Percentiles rank a stretch among this genome's conserved stretches.
Conservation (phyloP, 1,140 invertebrate genomes). For the Drosophila willistoni region DNA sequence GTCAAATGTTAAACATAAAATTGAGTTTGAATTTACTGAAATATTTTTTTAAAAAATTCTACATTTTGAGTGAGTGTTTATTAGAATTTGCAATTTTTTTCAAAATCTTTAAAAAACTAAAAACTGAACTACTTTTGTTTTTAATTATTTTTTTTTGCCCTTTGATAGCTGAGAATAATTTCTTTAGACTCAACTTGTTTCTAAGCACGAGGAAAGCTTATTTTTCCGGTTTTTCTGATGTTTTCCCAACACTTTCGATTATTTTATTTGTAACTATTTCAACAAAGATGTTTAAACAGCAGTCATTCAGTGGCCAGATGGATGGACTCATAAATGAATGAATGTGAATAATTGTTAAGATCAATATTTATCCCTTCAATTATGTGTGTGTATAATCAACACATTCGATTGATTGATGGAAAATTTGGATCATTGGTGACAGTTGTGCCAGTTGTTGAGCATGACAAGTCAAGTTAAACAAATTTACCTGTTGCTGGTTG, state of each 20-base stretch:
- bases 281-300: background rate
- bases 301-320: background rate
- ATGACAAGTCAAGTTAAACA: conserved; percentile 33
- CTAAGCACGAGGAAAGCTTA: too few species aligned
- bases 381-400: conserved; percentile 36
- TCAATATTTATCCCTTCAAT: conserved; percentile 61
- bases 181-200: too few species aligned
- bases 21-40: background rate
- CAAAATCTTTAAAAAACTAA: too few species aligned
- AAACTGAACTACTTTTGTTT: too few species aligned
- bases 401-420: conserved; percentile 61
- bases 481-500: conserved; percentile 8
- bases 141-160: too few species aligned
- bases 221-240: background rate
- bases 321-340: background rate
- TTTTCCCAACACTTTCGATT: conserved; percentile 44
- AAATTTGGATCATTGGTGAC: conserved; percentile 65
- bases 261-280: background rate
- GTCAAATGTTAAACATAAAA: background rate
- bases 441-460: conserved; percentile 62
- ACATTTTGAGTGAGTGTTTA: too few species aligned
- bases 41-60: too few species aligned
- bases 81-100: too few species aligned
- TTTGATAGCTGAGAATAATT: too few species aligned
- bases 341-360: conserved; percentile 34